Evolutionary conservation across 92 coral and sea anemone genomes (phyloP).

Genomic region (Micromussa lordhowensis): DNA sequence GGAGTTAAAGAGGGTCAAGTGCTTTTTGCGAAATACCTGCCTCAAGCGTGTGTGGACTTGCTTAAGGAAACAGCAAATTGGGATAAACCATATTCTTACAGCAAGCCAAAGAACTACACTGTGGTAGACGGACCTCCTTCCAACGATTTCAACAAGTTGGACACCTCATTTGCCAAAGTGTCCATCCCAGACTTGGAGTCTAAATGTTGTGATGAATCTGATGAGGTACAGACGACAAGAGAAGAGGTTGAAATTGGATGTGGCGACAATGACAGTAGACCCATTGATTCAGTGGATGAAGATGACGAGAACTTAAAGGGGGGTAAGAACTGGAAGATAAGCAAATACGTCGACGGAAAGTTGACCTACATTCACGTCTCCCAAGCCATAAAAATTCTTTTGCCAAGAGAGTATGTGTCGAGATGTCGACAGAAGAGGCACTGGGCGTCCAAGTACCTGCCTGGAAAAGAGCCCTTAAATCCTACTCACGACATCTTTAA

Average conservation of each 20-base stretch:
- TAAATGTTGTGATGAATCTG: slow-evolving; percentile 2
- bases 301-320: neutral
- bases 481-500: slow-evolving; percentile 40
- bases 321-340: slow-evolving; percentile 31
- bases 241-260: slow-evolving; percentile 2
- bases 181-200: neutral
- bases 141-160: slow-evolving; percentile 42
- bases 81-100: slow-evolving; percentile 41
- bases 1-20: slow-evolving; percentile 47
- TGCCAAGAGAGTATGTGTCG: slow-evolving; percentile 23
- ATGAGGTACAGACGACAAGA: neutral
- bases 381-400: slow-evolving; percentile 47
- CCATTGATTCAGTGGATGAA: slow-evolving; percentile 16
- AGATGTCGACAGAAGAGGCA: slow-evolving; percentile 41
- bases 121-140: slow-evolving; percentile 27
- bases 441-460: slow-evolving; percentile 46
- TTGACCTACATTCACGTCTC: slow-evolving; percentile 29
- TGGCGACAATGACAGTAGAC: neutral
- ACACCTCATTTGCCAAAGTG: slow-evolving; percentile 2
- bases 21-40: slow-evolving; percentile 53
- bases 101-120: slow-evolving; percentile 41
- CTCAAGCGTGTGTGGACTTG: slow-evolving; percentile 47
- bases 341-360: slow-evolving; percentile 36
- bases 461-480: slow-evolving; percentile 38
- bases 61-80: slow-evolving; percentile 40